Percentiles rank a stretch among this genome's conserved stretches.
Conservation (phyloP, 2,797 vertebrate species). For the Momotus momota region DNA sequence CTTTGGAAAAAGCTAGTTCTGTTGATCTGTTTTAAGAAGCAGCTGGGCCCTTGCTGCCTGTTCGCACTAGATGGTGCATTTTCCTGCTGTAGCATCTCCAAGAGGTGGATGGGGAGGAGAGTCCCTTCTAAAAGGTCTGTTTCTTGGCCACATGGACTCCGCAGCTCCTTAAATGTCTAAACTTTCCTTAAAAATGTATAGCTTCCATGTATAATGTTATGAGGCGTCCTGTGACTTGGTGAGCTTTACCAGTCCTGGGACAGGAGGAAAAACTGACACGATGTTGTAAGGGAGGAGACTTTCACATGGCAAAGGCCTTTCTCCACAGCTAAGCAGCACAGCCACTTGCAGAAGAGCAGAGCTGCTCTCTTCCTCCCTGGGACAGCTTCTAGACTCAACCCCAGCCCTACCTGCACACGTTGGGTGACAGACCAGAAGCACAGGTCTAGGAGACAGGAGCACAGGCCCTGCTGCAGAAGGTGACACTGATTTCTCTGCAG, state of each 20-base stretch:
- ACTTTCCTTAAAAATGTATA: not conserved
- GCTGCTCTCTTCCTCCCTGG: not conserved
- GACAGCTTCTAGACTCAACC: not conserved
- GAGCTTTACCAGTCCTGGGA: not conserved
- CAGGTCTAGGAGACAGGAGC: not conserved
- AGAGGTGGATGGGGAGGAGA: not conserved
- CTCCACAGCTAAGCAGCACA: not conserved
- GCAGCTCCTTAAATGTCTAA: fast-evolving
- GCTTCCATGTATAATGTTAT: fast-evolving
- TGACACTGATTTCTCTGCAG: not conserved
- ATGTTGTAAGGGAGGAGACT: not conserved
- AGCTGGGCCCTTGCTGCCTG: not conserved
- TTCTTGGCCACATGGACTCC: fast-evolving
- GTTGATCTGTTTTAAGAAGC: not conserved
- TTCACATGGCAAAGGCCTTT: not conserved
- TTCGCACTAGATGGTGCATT: fast-evolving
- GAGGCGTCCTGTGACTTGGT: not conserved
- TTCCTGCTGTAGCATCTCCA: not conserved
- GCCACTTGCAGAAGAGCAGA: not conserved
- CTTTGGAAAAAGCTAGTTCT: not conserved
- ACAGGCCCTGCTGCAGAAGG: not conserved
- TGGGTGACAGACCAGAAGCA: not conserved
- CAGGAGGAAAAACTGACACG: not conserved
- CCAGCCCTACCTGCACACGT: not conserved
- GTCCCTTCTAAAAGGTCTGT: not conserved